These are phyloP conservation scores for Albula glossodonta DNA, from an alignment of 2,113 vertebrate genomes.

Conservation along the genomic window DNA sequence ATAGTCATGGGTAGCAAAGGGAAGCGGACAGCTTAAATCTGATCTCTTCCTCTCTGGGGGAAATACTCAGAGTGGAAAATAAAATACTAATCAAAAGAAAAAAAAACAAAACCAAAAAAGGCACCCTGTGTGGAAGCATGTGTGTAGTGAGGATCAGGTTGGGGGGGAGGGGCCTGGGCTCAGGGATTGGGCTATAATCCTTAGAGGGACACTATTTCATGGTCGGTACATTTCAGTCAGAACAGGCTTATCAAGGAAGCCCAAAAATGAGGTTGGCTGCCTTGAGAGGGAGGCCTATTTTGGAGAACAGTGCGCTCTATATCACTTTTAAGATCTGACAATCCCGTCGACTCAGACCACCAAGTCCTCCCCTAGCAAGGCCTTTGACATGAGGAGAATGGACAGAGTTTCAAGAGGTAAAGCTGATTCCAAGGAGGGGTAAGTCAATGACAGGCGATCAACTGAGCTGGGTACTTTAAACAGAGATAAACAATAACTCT, in stretches of 20 bases:
- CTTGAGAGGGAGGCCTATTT: neutral
- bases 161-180: neutral
- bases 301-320: neutral
- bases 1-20: neutral
- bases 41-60: neutral
- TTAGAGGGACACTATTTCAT: neutral
- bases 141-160: neutral
- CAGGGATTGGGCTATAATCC: neutral
- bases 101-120: neutral
- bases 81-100: no score
- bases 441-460: neutral
- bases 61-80: neutral
- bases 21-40: neutral
- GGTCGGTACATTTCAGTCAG: neutral
- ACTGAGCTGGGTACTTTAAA: neutral
- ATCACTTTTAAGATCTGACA: neutral
- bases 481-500: neutral
- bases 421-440: neutral
- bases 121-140: neutral
- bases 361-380: neutral
- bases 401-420: neutral
- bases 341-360: neutral
- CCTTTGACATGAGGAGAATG: neutral
- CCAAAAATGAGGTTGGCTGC: neutral
- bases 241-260: neutral